Base-by-base conservation (phyloP, 2,797 vertebrate genomes). In the Sciurus carolinensis region DNA sequence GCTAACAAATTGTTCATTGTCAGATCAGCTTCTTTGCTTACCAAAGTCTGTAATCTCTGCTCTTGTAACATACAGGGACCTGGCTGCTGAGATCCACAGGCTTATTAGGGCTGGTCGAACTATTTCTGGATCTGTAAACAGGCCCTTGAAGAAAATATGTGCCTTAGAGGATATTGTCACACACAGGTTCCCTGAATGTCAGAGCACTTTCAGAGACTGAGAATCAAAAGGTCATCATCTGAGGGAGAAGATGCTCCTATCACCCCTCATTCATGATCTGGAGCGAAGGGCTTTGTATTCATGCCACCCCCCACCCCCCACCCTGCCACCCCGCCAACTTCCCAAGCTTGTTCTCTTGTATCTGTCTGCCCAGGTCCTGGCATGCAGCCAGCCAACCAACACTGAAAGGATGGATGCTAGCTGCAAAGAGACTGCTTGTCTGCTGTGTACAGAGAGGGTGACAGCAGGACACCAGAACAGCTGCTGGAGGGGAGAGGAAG, bases 401-500 rank as follows among this genome's bases (percentile, higher is more conserved):
- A 12, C 86, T 69, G 92, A 82, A 77, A 80, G 82, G 66, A 36
- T 17, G 83, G 92, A 54, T 10, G 36, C 80, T 26, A 26, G 22
- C 72, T 52, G 67, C 67, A 79, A 42, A 52, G 64, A 92, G 89
- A 94, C 67, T 73, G 87, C 64, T 10, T 80, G 91, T 84, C 89
- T 28, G 75, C 93, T 79, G 57, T 22, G 22, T 59, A 52, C 54
- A 84, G 84, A 5, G 24, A 14, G 17, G 57, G 72, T 30, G 42
- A 82, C 81, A 76, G 81, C 90, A 26, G 73, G 54, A 79, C 11
- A 42, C 50, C 24, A 36, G 87, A 24, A 52, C 83, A 94, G 87
- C 95, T 92, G 96, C 91, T 18, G 82, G 42, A 77, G 39, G 57
- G 84, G 22, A 89, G 59, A 88, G 92, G 89, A 92, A 73, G 85